Percentiles rank a stretch among this genome's conserved stretches.
These are phyloP conservation scores for Acanthococcus lagerstroemiae DNA, from an alignment of 2,888 invertebrate genomes.

Conservation along the genomic window DNA sequence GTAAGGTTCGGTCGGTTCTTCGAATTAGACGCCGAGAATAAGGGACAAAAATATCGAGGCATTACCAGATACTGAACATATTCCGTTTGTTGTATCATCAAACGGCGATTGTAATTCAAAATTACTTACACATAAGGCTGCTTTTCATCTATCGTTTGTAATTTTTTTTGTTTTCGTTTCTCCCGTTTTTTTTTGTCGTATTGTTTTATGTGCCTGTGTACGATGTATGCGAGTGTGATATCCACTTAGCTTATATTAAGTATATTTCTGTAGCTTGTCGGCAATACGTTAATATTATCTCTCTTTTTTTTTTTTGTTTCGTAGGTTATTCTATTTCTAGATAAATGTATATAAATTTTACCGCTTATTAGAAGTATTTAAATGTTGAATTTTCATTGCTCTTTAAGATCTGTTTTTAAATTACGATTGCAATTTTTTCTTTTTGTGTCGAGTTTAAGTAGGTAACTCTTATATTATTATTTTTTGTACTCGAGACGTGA, in stretches of 20 bases:
- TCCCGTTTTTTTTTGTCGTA: background rate
- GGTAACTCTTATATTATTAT: background rate
- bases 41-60: too few species aligned
- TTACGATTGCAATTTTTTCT: background rate
- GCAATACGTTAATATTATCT: background rate
- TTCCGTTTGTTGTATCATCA: too few species aligned
- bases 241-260: background rate
- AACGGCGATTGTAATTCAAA: too few species aligned
- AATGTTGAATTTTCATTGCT: background rate
- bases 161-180: background rate
- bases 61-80: too few species aligned
- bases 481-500: background rate
- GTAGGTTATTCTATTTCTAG: background rate
- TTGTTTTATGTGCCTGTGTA: too few species aligned
- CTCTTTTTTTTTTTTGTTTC: background rate
- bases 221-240: too few species aligned
- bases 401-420: background rate
- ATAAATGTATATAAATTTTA: conserved; percentile 18
- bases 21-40: too few species aligned
- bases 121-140: too few species aligned
- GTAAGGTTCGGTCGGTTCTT: too few species aligned
- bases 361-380: conserved; percentile 14
- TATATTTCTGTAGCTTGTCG: background rate
- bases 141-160: background rate
- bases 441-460: background rate